Conservation (phyloP, 2,888 invertebrate genomes). For the Drosophila formosana region DNA sequence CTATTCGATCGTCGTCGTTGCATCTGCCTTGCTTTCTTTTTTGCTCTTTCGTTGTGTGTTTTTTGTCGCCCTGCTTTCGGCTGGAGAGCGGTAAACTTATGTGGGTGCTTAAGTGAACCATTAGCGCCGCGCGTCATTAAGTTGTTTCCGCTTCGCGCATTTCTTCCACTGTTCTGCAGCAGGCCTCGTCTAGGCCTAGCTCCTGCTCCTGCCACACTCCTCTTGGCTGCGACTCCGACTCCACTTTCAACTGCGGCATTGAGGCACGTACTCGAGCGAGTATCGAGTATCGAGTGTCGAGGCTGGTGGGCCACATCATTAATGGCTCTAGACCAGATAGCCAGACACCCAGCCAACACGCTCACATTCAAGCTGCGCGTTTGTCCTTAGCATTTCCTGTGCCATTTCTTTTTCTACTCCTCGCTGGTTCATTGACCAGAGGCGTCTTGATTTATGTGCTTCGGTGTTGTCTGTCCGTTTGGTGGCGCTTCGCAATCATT, state of each 20-base stretch:
- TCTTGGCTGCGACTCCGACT: conserved; percentile 6
- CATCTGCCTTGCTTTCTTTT: neutral
- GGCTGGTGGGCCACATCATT: conserved; percentile 74
- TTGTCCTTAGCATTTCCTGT: conserved; percentile 12
- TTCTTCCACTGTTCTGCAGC: conserved; percentile 70
- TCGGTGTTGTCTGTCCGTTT: conserved; percentile 31
- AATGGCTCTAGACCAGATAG: conserved; percentile 68
- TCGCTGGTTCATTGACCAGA: conserved; percentile 72
- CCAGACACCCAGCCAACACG: conserved; percentile 2
- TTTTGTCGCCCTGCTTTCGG: conserved; percentile 53
- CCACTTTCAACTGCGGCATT: conserved; percentile 44
- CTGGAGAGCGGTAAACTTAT: conserved; percentile 66
- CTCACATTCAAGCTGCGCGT: conserved; percentile 4
- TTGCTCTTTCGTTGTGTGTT: conserved; percentile 5
- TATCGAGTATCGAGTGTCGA: conserved; percentile 50
- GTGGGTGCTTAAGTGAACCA: conserved; percentile 82
- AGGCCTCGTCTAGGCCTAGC: conserved; percentile 31
- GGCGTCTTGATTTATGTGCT: conserved; percentile 69
- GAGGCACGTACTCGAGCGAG: conserved; percentile 55
- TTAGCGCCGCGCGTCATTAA: conserved; percentile 82
- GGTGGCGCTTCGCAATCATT: conserved; percentile 44
- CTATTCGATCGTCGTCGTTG: conserved; percentile 6
- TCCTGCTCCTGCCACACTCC: neutral
- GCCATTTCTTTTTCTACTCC: conserved; percentile 9
- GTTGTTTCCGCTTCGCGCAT: conserved; percentile 81